Evolutionary conservation across 2,797 vertebrate species (phyloP).

Genomic region (Sandelia bainsii): DNA sequence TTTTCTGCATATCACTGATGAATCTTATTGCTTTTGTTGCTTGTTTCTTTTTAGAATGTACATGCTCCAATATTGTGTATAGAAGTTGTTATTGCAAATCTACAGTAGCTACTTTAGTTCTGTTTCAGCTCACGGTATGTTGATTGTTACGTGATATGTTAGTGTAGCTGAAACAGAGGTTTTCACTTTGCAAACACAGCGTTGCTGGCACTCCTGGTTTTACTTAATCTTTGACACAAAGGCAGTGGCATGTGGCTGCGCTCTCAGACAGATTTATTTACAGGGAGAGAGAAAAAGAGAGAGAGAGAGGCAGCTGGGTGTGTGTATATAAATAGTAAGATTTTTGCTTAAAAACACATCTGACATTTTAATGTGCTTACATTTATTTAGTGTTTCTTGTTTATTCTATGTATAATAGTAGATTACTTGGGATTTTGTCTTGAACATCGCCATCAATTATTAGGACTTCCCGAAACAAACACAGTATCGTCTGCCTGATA

Average conservation of each 20-base stretch:
- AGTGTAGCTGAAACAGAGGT: slow-evolving; percentile 77
- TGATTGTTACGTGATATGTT: slow-evolving; percentile 77
- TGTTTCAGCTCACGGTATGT: slow-evolving; percentile 38
- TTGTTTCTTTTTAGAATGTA: not conserved
- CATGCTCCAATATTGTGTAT: not conserved
- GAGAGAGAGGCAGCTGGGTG: slow-evolving; percentile 6
- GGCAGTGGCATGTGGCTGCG: slow-evolving; percentile 80
- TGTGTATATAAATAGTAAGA: slow-evolving; percentile 36
- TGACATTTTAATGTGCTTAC: slow-evolving; percentile 36
- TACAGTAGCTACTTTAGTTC: slow-evolving; percentile 44
- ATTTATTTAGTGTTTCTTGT: slow-evolving; percentile 37
- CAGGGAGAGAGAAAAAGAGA: slow-evolving; percentile 27
- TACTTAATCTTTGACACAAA: slow-evolving; percentile 86
- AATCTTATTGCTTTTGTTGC: not conserved
- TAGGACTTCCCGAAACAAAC: slow-evolving; percentile 53
- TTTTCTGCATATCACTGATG: slow-evolving; percentile 1
- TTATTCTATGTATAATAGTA: not conserved
- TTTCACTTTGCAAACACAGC: slow-evolving; percentile 80
- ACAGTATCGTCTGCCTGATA: slow-evolving; percentile 41
- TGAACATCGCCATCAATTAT: slow-evolving; percentile 43
- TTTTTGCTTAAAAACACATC: slow-evolving; percentile 29
- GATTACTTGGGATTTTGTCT: slow-evolving; percentile 3
- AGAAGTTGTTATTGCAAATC: slow-evolving; percentile 13
- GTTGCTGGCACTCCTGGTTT: slow-evolving; percentile 82
- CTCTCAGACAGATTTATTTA: slow-evolving; percentile 68